These are phyloP conservation scores for Paedocypris micromegethes DNA, from an alignment of 2,797 vertebrate genomes.

Conservation along the genomic window DNA sequence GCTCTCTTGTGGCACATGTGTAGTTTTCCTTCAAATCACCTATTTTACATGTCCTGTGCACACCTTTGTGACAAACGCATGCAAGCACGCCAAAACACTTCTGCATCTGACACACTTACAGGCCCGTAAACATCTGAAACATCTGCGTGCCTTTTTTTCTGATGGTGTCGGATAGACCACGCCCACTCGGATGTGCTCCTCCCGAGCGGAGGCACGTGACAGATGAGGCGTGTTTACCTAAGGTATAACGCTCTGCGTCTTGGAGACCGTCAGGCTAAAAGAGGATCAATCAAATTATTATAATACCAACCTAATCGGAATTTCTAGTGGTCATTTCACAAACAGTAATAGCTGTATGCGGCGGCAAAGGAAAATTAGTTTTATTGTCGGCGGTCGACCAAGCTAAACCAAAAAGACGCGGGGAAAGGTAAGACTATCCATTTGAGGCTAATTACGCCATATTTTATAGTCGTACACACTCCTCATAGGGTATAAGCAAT, in stretches of 20 bases:
- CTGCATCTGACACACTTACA: no score
- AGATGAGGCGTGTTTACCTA: constrained; percentile 69
- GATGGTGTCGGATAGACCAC: constrained; percentile 25
- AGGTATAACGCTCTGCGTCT: constrained; percentile 4
- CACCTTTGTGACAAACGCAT: no score
- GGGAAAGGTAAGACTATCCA: constrained; percentile 12
- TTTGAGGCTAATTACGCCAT: not conserved
- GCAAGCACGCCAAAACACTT: no score
- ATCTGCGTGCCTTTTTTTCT: constrained; percentile 20
- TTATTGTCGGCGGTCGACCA: not conserved
- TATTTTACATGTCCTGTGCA: no score
- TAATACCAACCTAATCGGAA: not conserved
- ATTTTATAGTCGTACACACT: not conserved
- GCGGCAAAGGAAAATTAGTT: not conserved
- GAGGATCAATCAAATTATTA: constrained; percentile 9
- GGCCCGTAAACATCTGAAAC: no score
- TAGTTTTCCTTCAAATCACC: no score
- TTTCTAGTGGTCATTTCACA: not conserved
- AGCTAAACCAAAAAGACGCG: not conserved
- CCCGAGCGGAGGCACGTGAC: constrained; percentile 66
- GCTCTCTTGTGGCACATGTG: no score
- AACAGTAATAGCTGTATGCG: constrained; percentile 2
- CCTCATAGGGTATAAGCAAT: not conserved
- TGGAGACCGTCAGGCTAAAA: constrained; percentile 11
- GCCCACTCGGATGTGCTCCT: constrained; percentile 55